Percentiles rank a stretch among this genome's conserved stretches.
Evolutionary conservation across 2,888 invertebrate genomes (phyloP).

Genomic region (Eupithecia insigniata): DNA sequence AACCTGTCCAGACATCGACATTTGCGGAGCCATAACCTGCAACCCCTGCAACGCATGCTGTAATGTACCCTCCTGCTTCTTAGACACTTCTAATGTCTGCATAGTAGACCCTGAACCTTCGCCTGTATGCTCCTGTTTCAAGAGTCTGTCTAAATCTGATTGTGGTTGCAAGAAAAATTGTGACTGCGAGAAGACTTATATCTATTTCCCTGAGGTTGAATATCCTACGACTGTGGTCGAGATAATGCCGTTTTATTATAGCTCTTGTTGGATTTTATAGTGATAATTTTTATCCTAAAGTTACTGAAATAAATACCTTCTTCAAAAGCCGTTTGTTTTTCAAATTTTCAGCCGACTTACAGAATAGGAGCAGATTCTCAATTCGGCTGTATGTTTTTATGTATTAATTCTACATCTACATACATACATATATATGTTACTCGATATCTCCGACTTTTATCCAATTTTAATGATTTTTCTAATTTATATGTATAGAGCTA

Average conservation of each 20-base stretch:
- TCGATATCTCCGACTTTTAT: too few species aligned
- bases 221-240: slow-evolving; percentile 60
- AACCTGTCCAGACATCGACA: slow-evolving; percentile 28
- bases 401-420: too few species aligned
- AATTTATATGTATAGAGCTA: too few species aligned
- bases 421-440: too few species aligned
- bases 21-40: slow-evolving; percentile 34
- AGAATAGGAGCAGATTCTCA: too few species aligned
- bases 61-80: slow-evolving; percentile 33
- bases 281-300: not conserved
- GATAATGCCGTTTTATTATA: slow-evolving; percentile 56
- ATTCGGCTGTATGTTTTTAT: too few species aligned
- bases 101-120: slow-evolving; percentile 27
- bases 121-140: slow-evolving; percentile 40
- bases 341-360: not conserved
- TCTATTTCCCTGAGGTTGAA: slow-evolving; percentile 68
- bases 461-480: too few species aligned
- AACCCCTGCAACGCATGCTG: slow-evolving; percentile 9
- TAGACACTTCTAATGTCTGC: slow-evolving; percentile 44
- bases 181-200: slow-evolving; percentile 38
- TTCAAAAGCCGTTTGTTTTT: not conserved
- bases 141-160: slow-evolving; percentile 42
- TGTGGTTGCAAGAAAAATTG: slow-evolving; percentile 43
- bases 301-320: not conserved
- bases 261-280: slow-evolving; percentile 44